These are phyloP conservation scores for Pocillopora grandis DNA, from an alignment of 92 coral and sea anemone genomes.

Conservation along the genomic window DNA sequence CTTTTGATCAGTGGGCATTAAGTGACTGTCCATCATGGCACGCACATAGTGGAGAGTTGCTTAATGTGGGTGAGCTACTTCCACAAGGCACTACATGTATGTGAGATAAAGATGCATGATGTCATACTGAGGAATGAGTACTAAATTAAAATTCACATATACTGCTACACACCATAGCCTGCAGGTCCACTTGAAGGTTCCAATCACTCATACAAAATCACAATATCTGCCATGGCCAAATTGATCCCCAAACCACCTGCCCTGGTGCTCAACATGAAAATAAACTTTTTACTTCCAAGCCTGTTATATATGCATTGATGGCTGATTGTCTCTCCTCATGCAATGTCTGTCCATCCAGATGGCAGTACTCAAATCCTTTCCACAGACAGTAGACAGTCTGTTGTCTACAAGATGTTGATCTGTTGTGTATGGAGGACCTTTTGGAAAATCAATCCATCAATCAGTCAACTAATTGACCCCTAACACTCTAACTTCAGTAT, in stretches of 20 bases:
- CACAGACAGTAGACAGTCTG: slow-evolving; percentile 91
- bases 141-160: background rate
- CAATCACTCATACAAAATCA: slow-evolving; percentile 97
- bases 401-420: slow-evolving; percentile 95
- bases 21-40: no score
- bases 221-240: slow-evolving; percentile 96
- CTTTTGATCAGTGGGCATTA: no score
- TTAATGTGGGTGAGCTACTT: no score
- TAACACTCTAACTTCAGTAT: no score
- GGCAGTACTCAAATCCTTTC: slow-evolving; percentile 93
- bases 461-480: background rate
- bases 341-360: slow-evolving; percentile 98
- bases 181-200: slow-evolving; percentile 99
- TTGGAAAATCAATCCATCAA: background rate
- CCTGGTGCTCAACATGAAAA: slow-evolving; percentile 97
- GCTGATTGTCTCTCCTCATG: slow-evolving; percentile 94
- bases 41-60: no score
- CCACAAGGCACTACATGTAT: no score
- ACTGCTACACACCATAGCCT: slow-evolving; percentile 83
- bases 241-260: slow-evolving; percentile 99
- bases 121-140: no score
- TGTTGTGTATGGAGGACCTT: slow-evolving; percentile 99
- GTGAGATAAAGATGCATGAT: no score
- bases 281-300: slow-evolving; percentile 92
- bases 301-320: slow-evolving; percentile 87